phyloP scores from a whole-genome alignment of 1,140 invertebrate genomes.

The Bombus polaris region DNA sequence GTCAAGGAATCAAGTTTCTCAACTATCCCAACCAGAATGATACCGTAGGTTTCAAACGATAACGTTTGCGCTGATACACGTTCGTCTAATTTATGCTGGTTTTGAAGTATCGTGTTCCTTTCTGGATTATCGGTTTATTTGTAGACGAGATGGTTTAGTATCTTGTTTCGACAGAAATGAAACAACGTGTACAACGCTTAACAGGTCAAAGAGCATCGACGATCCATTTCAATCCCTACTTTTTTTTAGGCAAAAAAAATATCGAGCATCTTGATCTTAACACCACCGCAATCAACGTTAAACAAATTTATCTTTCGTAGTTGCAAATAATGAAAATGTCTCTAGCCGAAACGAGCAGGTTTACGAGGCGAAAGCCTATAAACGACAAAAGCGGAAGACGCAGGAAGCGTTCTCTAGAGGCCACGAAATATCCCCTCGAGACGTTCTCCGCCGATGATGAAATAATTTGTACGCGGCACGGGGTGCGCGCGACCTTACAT shows the following conservation, averaged over 20 bases:
- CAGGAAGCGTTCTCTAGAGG: not conserved
- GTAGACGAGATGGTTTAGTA: not conserved
- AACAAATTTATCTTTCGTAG: no score
- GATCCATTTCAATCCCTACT: not conserved
- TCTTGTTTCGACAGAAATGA: not conserved
- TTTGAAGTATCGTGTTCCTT: not conserved
- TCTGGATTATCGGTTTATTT: not conserved
- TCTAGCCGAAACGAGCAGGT: not conserved
- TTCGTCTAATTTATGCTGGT: not conserved
- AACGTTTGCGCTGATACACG: no score
- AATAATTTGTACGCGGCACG: slow-evolving; percentile 10
- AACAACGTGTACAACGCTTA: not conserved
- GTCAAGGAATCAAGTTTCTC: no score
- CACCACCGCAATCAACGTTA: no score
- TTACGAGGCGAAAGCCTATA: not conserved
- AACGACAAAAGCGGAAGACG: not conserved
- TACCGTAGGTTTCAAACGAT: no score
- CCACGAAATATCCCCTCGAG: not conserved
- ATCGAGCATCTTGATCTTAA: not conserved
- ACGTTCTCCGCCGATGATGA: slow-evolving; percentile 26
- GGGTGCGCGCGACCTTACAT: slow-evolving; percentile 17
- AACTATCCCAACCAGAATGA: no score
- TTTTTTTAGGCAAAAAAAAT: not conserved
- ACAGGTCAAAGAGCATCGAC: not conserved
- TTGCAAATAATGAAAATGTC: not conserved